phyloP scores from a whole-genome alignment of 2,113 vertebrate species.

The human region DNA sequence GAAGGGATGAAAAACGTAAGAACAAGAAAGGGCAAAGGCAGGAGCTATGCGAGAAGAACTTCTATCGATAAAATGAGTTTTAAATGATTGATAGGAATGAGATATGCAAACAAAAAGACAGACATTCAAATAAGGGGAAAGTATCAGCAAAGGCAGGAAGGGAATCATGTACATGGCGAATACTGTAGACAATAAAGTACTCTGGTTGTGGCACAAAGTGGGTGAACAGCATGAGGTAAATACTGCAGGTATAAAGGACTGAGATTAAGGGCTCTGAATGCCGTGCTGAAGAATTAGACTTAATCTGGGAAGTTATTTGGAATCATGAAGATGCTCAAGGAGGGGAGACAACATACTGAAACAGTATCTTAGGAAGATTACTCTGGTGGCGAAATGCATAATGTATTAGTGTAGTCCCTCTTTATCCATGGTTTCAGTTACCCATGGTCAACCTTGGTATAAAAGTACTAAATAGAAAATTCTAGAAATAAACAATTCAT shows the following conservation, averaged over 20 bases:
- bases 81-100: neutral
- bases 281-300: neutral
- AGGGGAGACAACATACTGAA: neutral
- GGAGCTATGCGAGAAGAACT: neutral
- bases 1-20: neutral
- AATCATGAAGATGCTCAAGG: neutral
- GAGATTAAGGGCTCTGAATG: neutral
- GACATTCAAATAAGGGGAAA: neutral
- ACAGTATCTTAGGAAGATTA: neutral
- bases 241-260: neutral
- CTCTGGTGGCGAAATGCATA: neutral
- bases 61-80: neutral
- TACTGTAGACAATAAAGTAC: neutral
- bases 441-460: neutral
- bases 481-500: neutral
- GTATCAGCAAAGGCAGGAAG: neutral
- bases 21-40: neutral
- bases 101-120: neutral
- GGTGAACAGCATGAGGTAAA: neutral
- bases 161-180: neutral
- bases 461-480: neutral
- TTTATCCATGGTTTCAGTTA: neutral
- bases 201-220: neutral
- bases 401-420: neutral
- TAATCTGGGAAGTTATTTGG: neutral